A percentile compares a stretch with the other conserved stretches of the same genome.
Evolutionary conservation across 2,113 vertebrate species (phyloP).

Genomic region (Chionodraco myersi): DNA sequence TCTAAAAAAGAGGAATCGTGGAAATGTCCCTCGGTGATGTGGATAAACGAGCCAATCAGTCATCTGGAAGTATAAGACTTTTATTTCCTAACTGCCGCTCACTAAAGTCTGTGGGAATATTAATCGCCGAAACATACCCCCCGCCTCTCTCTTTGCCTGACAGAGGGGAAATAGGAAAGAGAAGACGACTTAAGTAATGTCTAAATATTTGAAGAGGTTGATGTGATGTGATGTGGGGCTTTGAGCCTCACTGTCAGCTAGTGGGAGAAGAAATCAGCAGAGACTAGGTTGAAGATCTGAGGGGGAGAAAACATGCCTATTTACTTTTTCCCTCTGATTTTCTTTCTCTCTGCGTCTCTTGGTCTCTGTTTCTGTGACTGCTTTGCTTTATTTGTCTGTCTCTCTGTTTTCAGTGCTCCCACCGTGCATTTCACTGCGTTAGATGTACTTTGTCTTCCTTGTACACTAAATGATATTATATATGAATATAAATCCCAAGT

Average conservation of each 20-base stretch:
- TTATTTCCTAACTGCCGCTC: constrained; percentile 74
- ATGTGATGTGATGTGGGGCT: constrained; percentile 77
- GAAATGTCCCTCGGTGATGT: constrained; percentile 74
- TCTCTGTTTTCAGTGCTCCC: constrained; percentile 37
- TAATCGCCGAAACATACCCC: constrained; percentile 70
- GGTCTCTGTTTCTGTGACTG: constrained; percentile 23
- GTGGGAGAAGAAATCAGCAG: constrained; percentile 72
- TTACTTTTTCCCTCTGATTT: constrained; percentile 64
- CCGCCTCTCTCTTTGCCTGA: constrained; percentile 40
- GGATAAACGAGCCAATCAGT: constrained; percentile 80
- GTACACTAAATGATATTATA: background rate
- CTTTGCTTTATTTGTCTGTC: constrained; percentile 10
- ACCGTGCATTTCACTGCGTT: constrained; percentile 14
- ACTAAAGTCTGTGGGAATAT: constrained; percentile 70
- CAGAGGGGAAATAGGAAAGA: constrained; percentile 41
- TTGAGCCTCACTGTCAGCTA: constrained; percentile 71
- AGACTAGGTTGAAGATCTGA: constrained; percentile 73
- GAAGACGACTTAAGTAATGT: constrained; percentile 68
- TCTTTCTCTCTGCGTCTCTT: constrained; percentile 24
- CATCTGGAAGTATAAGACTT: constrained; percentile 71
- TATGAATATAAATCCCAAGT: background rate
- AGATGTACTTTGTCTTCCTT: constrained; percentile 15
- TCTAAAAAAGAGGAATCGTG: constrained; percentile 48
- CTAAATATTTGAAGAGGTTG: constrained; percentile 80
- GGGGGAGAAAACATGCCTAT: constrained; percentile 60